phyloP scores from a whole-genome alignment of 2,113 vertebrate genomes.

The Cercopithecus mona region DNA sequence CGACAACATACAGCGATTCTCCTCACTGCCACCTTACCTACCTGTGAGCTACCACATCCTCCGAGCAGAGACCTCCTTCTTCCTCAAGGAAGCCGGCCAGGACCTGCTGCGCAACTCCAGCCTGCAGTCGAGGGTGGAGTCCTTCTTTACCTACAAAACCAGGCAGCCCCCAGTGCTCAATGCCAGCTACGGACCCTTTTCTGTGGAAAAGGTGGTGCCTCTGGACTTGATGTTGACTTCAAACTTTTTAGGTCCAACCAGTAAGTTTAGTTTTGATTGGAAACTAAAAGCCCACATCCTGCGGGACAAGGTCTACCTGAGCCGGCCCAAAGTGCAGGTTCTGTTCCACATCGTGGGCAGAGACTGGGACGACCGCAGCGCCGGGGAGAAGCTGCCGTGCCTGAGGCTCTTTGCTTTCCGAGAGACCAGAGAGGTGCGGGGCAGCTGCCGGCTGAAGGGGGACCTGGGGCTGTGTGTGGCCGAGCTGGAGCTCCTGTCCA shows the following conservation, averaged over 20 bases:
- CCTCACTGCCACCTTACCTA: constrained; percentile 92
- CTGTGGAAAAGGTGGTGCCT: constrained; percentile 88
- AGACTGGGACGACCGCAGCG: constrained; percentile 92
- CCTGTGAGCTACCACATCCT: constrained; percentile 93
- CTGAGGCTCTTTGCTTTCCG: constrained; percentile 94
- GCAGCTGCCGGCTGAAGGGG: constrained; percentile 89
- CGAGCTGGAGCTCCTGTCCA: constrained; percentile 89
- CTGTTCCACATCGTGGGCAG: constrained; percentile 93
- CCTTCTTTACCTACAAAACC: constrained; percentile 93
- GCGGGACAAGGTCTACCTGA: constrained; percentile 86
- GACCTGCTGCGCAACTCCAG: constrained; percentile 94
- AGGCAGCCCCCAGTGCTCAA: constrained; percentile 87
- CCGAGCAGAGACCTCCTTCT: constrained; percentile 89
- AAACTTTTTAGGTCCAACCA: constrained; percentile 82
- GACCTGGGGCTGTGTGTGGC: constrained; percentile 93
- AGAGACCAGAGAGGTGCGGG: constrained; percentile 93
- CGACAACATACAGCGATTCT: constrained; percentile 89
- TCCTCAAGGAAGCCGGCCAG: constrained; percentile 93
- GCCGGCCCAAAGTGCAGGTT: constrained; percentile 92
- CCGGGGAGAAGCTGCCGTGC: constrained; percentile 90
- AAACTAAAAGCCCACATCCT: constrained; percentile 92
- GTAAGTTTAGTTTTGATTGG: constrained; percentile 91
- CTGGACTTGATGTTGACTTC: constrained; percentile 88
- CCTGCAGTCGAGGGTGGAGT: constrained; percentile 89
- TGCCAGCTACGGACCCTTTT: constrained; percentile 93